A percentile compares a stretch with the other conserved stretches of the same genome.
These are phyloP conservation scores for Penaeus indicus DNA, from an alignment of 1,140 invertebrate species.

Conservation along the genomic window DNA sequence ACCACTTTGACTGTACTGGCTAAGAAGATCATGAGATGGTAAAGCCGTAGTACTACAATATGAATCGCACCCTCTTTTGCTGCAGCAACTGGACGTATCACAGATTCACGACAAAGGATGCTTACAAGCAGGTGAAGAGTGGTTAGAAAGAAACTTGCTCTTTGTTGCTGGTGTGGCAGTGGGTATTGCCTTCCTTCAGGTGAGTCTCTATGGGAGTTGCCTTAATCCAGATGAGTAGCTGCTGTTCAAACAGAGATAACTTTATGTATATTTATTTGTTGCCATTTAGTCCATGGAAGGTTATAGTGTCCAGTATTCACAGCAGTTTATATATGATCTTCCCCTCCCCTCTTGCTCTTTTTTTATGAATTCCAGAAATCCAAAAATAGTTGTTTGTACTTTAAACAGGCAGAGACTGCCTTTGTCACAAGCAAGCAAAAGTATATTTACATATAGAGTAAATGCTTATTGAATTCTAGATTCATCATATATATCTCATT, in stretches of 20 bases:
- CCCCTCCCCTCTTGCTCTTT: not conserved
- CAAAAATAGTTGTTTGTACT: no score
- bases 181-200: conserved; percentile 90
- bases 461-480: no score
- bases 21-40: not conserved
- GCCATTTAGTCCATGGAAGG: not conserved
- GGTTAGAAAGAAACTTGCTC: conserved; percentile 94
- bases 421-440: no score
- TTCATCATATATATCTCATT: no score
- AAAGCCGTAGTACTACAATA: not conserved
- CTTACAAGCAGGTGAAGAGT: conserved; percentile 91
- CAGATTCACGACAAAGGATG: conserved; percentile 94
- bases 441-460: no score
- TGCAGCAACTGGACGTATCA: conserved; percentile 69
- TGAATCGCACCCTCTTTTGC: conserved; percentile 12
- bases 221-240: no score
- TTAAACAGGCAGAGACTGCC: no score
- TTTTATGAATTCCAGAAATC: no score
- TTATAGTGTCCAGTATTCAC: not conserved
- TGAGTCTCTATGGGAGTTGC: conserved; percentile 71
- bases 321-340: no score
- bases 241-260: no score
- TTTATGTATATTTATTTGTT: not conserved
- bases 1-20: no score
- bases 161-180: conserved; percentile 89